Evolutionary conservation across 2,888 invertebrate species (phyloP).

Genomic region (Brenthis hecate): DNA sequence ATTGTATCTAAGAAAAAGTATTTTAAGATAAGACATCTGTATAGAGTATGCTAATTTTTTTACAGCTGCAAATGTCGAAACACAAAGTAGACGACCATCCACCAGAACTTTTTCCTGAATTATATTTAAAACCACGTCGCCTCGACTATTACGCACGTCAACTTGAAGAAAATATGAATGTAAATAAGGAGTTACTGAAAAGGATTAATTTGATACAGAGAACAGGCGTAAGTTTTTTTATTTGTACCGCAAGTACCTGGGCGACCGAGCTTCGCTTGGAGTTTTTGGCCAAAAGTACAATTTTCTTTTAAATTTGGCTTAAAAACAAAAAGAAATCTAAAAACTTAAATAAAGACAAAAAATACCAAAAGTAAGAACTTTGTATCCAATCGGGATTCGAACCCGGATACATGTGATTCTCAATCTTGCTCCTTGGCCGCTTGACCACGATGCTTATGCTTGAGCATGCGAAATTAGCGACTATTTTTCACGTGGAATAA

Average conservation of each 20-base stretch:
- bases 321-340: too few relatives aligned
- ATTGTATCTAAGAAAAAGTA: background rate
- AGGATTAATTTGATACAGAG: constrained; percentile 83
- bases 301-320: too few relatives aligned
- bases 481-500: too few relatives aligned
- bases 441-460: too few relatives aligned
- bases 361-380: too few relatives aligned
- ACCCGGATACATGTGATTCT: too few relatives aligned
- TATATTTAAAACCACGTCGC: constrained; percentile 78
- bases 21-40: background rate
- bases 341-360: too few relatives aligned
- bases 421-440: too few relatives aligned
- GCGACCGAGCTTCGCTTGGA: too few relatives aligned
- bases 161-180: constrained; percentile 70
- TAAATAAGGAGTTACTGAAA: constrained; percentile 83
- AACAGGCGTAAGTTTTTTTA: constrained; percentile 70
- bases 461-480: too few relatives aligned
- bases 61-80: constrained; percentile 63
- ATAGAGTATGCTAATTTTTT: background rate
- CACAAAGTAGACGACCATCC: constrained; percentile 77
- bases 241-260: background rate
- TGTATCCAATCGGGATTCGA: too few relatives aligned
- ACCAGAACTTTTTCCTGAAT: constrained; percentile 76
- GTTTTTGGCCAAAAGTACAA: too few relatives aligned
- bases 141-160: constrained; percentile 74